These are phyloP conservation scores for Hexactinellida sp. DNA, from an alignment of 37 sponge, comb jelly and placozoan genomes.

Conservation along the genomic window DNA sequence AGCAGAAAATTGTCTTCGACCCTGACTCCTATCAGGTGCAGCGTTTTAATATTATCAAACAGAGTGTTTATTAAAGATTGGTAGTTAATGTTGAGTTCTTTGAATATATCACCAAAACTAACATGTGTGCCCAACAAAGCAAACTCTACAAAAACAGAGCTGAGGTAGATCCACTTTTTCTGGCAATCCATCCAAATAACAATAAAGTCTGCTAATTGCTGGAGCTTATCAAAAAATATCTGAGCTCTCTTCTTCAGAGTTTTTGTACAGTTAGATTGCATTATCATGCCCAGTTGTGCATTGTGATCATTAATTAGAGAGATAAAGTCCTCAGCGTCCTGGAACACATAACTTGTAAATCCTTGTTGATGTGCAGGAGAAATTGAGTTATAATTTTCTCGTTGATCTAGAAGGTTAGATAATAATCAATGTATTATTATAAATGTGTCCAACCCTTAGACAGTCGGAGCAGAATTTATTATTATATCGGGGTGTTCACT, in stretches of 20 bases:
- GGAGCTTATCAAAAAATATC: background rate
- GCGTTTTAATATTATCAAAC: background rate
- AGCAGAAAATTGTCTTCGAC: background rate
- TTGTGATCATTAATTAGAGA: background rate
- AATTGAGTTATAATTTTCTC: background rate
- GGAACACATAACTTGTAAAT: background rate
- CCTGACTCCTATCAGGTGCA: background rate
- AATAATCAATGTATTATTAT: background rate
- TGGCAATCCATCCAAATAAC: slow-evolving; percentile 3
- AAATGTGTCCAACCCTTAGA: no score
- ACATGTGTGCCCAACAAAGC: background rate
- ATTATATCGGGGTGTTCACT: no score
- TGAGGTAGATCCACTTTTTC: background rate
- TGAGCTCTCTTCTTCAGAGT: background rate
- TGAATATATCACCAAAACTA: background rate
- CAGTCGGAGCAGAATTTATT: no score
- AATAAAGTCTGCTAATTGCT: background rate
- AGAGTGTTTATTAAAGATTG: background rate
- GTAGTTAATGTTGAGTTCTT: slow-evolving; percentile 8
- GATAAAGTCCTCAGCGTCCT: background rate
- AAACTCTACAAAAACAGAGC: slow-evolving; percentile 2
- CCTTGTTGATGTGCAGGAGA: background rate
- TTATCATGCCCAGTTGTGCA: background rate
- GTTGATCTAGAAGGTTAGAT: background rate
- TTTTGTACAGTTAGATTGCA: background rate